Evolutionary conservation across 1,140 invertebrate genomes (phyloP), one percentile per base, ranked within the genome.

Genomic region (Matsumurasca onukii): DNA sequence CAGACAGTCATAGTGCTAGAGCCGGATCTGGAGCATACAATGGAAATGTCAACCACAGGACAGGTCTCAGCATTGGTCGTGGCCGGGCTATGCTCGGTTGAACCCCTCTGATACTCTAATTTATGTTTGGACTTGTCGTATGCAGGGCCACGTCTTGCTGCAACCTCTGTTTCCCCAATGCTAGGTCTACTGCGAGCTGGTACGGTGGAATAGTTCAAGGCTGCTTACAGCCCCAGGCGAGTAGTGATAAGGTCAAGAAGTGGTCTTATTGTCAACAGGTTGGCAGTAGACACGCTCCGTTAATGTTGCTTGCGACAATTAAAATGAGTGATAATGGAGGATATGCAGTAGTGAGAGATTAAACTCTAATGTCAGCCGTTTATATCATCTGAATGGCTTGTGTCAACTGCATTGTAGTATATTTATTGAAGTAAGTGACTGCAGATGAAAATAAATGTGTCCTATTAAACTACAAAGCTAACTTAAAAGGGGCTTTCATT

Each of bases 21-120:
- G 55, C 55, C 55, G 55, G 55, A 59, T 59, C 55, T 59, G 55
- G 22, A 29, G 22, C 55, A 24, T 20, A 51, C 55, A 59, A 59
- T 59, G 55, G 55, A 59, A 59, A 59, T 59, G 55, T 59, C 55
- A 59, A 25, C 55, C 9, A 59, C 55, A 59, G 55, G 15, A 15
- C 24, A 5, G 22, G 12, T 52, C 22, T 52, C 25, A 59, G 5
- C 55, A 59, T 59, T 13, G 22, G 24, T 13, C 55, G 55, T 59
- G 55, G n/a, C n/a, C n/a, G n/a, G 25, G 55, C 15, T 27, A 59
- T 59, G 55, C 55, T 59, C 55, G 55, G 30, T 59, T 59, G 55
- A 27, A 13, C 5, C 55, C 1, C 3, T 59, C 55, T 2, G 15
- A 29, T 27, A 27, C 22, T 52, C 49, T 52, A 52, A 52, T 9